Evolutionary conservation across 2,113 vertebrate species (phyloP), one percentile per base, ranked within the genome.

Genomic region (Oncorhynchus nerka): DNA sequence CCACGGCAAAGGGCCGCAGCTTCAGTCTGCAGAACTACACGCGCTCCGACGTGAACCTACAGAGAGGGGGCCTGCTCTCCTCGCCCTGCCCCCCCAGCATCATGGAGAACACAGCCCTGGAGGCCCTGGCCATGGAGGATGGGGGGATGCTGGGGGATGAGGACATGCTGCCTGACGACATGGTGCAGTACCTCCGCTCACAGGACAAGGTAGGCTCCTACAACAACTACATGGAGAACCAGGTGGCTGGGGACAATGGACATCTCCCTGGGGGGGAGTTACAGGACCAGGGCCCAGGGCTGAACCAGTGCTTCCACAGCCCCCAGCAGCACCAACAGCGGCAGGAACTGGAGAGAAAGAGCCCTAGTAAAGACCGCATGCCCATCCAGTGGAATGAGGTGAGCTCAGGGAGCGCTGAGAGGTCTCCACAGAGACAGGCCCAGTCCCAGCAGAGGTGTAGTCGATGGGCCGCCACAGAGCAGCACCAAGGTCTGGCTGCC

Each of bases 371-470:
- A 79, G 93, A 93, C 0, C 90, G 93, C 62, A 88, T 95, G 85
- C 98, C 97, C 79, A 97, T 99, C 85, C 97, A 99, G 82, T 99
- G 97, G 98, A 99, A 99, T 9, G 98, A 99, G 89, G 98, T 99
- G 77, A 99, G 94, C 92, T 99, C 98, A 0, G 97, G 97, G 68
- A 99, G 96, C 67, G 93, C 94, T 2, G 96, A 97, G 62, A 89
- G 93, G 74, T 93, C 95, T 71, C 94, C 95, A 64, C 93, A 92
- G 1, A 95, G 92, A 84, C 86, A 92, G 39, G 93, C 91, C 76
- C 93, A 45, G 39, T 45, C 39, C 39, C 39, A 93, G 0, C 94
- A 93, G 84, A 76, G 88, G 30, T 95, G 94, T 4, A 78, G 90
- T 11, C 94, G 89, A 78, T 94, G 90, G 68, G 32, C 83, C 15